Evolutionary conservation across 2,888 invertebrate genomes (phyloP), one percentile per base, ranked within the genome.

Genomic region (Carcina quercana): DNA sequence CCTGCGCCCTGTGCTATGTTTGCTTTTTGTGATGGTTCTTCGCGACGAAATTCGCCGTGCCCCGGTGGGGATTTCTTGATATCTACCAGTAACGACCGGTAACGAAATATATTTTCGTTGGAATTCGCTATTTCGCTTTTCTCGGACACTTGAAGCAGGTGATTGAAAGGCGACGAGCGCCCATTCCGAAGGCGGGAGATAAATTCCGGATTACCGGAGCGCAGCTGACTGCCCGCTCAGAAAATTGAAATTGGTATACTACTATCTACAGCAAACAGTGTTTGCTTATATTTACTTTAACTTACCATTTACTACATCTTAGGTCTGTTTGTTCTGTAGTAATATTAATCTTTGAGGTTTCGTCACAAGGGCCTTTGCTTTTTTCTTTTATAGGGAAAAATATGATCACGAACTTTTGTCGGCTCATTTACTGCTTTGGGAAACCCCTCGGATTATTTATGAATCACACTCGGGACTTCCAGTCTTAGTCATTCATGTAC

Each of bases 171-270:
- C 68, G 60, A 58, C 62, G 59, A 56, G 52, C 54, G 56, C 62
- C 58, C 57, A 53, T 59, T 51, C 48, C 52, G 53, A 55, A 58
- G 51, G 54, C 50, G 47, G 49, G 51, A 62, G 56, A 71, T 72
- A 72, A 67, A 72, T 69, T 71, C 51, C 48, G 50, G 53, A 59
- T 62, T 60, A 63, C 57, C 51, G 56, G 47, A 59, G 53, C 62
- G 56, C 67, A 69, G 63, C 65, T 68, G 70, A 60, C 59, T 59
- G 62, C 59, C 57, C 65, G 58, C 43, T 59, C 51, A 61, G 68
- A 68, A 71, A 75, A 75, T 73, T 69, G 64, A 60, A 68, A 68
- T 64, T 63, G 60, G 48, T 48, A n/a, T n/a, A n/a, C n/a, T n/a
- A n/a, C n/a, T n/a, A n/a, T n/a, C n/a, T n/a, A n/a, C n/a, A n/a